Evolutionary conservation across 2,888 invertebrate genomes (phyloP).

Genomic region (Epirrhoe tristata): DNA sequence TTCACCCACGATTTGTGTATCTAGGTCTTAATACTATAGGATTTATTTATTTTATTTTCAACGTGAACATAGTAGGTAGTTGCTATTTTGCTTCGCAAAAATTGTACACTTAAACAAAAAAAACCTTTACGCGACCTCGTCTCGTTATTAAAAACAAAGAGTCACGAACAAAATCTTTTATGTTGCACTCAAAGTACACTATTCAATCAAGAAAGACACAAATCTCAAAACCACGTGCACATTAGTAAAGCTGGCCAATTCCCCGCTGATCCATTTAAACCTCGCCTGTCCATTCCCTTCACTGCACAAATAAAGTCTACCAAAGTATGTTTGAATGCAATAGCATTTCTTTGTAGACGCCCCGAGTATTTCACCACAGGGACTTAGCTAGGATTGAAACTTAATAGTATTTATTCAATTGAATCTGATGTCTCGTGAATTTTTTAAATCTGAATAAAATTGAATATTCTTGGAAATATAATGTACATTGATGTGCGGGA

Average conservation of each 20-base stretch:
- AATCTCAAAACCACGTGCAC: slow-evolving; percentile 13
- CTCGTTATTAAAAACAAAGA: too few relatives aligned
- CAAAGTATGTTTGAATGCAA: slow-evolving; percentile 38
- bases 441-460: too few relatives aligned
- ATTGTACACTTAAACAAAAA: too few relatives aligned
- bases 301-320: slow-evolving; percentile 35
- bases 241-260: slow-evolving; percentile 32
- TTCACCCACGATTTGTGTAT: too few relatives aligned
- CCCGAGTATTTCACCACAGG: slow-evolving; percentile 19
- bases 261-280: slow-evolving; percentile 31
- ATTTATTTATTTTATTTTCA: too few relatives aligned
- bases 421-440: too few relatives aligned
- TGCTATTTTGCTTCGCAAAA: too few relatives aligned
- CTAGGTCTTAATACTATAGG: too few relatives aligned
- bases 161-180: too few relatives aligned
- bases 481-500: too few relatives aligned
- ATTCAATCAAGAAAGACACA: slow-evolving; percentile 11
- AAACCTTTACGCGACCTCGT: not conserved
- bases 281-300: slow-evolving; percentile 27
- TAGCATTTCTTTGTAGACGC: slow-evolving; percentile 37
- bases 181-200: not conserved
- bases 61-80: too few relatives aligned
- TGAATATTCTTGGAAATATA: too few relatives aligned
- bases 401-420: not conserved
- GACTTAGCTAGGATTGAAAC: slow-evolving; percentile 4